Evolutionary conservation across 2,797 vertebrate genomes (phyloP).

Genomic region (Epinephelus coioides): DNA sequence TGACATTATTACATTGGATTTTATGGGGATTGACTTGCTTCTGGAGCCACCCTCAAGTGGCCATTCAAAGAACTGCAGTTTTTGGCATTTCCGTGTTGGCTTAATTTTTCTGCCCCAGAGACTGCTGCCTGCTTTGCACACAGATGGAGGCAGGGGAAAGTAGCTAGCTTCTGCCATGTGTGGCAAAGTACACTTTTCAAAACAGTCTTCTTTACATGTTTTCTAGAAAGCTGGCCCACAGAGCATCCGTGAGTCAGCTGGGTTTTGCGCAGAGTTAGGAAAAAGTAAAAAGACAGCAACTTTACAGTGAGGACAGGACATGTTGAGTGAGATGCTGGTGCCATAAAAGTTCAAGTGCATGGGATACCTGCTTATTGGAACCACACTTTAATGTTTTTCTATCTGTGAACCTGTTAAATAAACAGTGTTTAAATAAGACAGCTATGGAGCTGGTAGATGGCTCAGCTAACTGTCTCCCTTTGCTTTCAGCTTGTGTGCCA

Average conservation of each 20-base stretch:
- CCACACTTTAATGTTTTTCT: neutral
- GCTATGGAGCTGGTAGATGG: neutral
- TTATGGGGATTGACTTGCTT: too few species aligned
- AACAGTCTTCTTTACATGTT: neutral
- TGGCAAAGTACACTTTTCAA: neutral
- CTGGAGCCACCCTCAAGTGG: too few species aligned
- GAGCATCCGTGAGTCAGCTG: neutral
- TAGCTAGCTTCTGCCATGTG: neutral
- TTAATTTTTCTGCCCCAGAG: too few species aligned
- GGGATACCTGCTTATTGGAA: neutral
- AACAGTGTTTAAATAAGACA: neutral
- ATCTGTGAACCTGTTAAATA: neutral
- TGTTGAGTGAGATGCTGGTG: neutral
- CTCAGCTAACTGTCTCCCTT: neutral
- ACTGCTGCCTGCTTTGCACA: too few species aligned
- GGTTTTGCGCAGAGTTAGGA: neutral
- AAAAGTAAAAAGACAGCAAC: neutral
- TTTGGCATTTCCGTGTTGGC: too few species aligned
- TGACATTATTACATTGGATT: too few species aligned
- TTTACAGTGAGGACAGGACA: neutral
- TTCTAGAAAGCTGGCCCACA: neutral
- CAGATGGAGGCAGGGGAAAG: neutral
- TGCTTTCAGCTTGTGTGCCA: slow-evolving; percentile 1
- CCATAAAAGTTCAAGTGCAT: neutral
- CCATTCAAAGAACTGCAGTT: too few species aligned